Base-by-base conservation (phyloP, 2,888 invertebrate genomes). In the Linnaemya vulpina region DNA sequence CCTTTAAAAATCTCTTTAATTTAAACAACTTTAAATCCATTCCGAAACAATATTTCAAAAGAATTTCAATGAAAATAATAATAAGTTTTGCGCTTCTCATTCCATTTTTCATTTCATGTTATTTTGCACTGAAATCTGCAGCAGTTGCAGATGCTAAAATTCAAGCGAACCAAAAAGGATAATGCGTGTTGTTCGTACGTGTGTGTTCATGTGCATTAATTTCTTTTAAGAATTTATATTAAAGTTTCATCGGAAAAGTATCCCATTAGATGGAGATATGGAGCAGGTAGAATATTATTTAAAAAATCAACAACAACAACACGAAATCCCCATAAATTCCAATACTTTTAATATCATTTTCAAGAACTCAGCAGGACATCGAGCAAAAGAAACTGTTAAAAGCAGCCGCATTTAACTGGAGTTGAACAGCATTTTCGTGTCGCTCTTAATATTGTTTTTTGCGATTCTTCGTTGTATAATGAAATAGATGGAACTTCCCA, bases 341-440 rank as follows among this genome's bases (percentile, higher is more conserved):
- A 35, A 79, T 73, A 74, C 74, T 60, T n/a, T 58, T 55, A 53
- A 71, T 62, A 71, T 71, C 30, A 51, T 22, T 62, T 70, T 62
- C 15, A 53, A 75, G 38, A n/a, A n/a, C 78, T 58, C 85, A 85
- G 85, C 85, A 75, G 82, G 85, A 85, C 55, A 77, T 74, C 67
- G 17, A 43, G 53, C 70, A 70, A 70, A 79, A 15, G 43, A 80
- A 65, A 67, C 60, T 38, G 10, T 74, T 65, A 77, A 46, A 81
- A 78, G 70, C 51, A 15, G 43, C n/a, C 15, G 17, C 55, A 43
- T 43, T 40, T 25, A 11, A 55, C 25, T 43, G 15, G 22, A 79
- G 46, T 49, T 83, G 62, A 70, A n/a, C 58, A 74, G 30, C 46
- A 46, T 70, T 74, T 78, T 46, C 9, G 10, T 40, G 49, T 38